Conservation (phyloP, 2,797 vertebrate genomes). For the Loriculus beryllinus region DNA sequence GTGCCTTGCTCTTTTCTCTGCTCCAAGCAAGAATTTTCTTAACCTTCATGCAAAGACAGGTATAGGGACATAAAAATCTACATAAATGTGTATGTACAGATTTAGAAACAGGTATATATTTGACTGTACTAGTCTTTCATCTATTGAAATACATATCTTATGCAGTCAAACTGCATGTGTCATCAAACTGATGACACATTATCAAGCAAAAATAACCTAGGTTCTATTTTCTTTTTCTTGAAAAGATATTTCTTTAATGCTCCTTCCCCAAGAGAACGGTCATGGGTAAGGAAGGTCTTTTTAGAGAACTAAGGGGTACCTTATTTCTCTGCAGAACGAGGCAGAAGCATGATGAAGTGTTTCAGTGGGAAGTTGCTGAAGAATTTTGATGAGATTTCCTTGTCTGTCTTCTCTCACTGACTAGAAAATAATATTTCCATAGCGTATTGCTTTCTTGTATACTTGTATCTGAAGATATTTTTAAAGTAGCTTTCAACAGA, state of each 20-base stretch:
- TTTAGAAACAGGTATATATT: background rate
- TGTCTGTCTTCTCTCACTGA: background rate
- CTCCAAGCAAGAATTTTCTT: background rate
- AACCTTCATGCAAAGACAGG: background rate
- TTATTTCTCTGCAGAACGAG: background rate
- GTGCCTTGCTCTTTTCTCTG: background rate
- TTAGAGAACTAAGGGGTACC: background rate
- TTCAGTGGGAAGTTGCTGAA: background rate
- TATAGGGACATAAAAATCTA: background rate
- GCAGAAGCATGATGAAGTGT: background rate
- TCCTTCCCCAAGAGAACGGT: fast-evolving
- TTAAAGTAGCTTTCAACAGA: background rate
- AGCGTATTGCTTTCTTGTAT: background rate
- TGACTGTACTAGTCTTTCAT: background rate
- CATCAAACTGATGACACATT: background rate
- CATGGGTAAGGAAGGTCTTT: background rate
- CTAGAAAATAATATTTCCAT: background rate
- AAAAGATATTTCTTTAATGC: background rate
- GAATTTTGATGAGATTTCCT: background rate
- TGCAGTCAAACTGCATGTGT: too few relatives aligned
- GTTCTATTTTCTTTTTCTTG: background rate
- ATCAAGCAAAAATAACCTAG: background rate
- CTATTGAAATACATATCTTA: background rate
- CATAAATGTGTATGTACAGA: background rate
- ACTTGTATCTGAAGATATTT: background rate